These are phyloP conservation scores for Cyprinodon variegatus DNA, from an alignment of 2,113 vertebrate species.

Conservation along the genomic window DNA sequence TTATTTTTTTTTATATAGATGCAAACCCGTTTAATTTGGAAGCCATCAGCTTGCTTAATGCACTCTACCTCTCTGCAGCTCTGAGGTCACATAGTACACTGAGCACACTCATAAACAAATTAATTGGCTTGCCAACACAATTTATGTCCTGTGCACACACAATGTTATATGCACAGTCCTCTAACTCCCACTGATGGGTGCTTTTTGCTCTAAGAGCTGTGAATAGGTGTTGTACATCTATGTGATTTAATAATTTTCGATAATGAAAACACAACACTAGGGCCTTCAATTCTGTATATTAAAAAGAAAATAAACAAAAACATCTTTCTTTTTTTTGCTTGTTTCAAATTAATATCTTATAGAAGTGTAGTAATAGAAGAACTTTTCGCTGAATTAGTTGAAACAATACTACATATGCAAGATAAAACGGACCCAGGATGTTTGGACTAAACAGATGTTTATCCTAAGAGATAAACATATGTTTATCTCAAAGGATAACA, in stretches of 20 bases:
- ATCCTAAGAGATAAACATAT: too few species aligned
- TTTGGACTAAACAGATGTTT: too few species aligned
- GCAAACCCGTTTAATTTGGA: conserved; percentile 68
- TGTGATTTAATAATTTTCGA: conserved; percentile 20
- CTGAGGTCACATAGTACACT: conserved; percentile 61
- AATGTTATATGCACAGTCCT: conserved; percentile 36
- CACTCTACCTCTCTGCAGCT: conserved; percentile 62
- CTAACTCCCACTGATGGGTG: conserved; percentile 9
- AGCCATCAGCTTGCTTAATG: conserved; percentile 68
- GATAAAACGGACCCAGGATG: neutral
- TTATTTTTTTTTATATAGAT: conserved; percentile 23
- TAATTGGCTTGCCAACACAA: conserved; percentile 66
- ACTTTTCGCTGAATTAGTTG: neutral
- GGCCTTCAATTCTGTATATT: neutral
- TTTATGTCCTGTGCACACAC: conserved; percentile 48
- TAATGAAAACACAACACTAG: neutral
- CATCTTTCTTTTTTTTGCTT: neutral
- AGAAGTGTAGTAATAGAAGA: neutral
- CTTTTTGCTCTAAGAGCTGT: conserved; percentile 24
- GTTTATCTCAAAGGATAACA: too few species aligned
- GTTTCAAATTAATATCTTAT: neutral
- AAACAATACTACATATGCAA: neutral
- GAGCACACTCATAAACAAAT: conserved; percentile 72
- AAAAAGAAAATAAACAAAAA: neutral
- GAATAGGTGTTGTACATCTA: conserved; percentile 24